Base-by-base conservation (phyloP, 2,888 invertebrate genomes). In the Epiblema foenella region DNA sequence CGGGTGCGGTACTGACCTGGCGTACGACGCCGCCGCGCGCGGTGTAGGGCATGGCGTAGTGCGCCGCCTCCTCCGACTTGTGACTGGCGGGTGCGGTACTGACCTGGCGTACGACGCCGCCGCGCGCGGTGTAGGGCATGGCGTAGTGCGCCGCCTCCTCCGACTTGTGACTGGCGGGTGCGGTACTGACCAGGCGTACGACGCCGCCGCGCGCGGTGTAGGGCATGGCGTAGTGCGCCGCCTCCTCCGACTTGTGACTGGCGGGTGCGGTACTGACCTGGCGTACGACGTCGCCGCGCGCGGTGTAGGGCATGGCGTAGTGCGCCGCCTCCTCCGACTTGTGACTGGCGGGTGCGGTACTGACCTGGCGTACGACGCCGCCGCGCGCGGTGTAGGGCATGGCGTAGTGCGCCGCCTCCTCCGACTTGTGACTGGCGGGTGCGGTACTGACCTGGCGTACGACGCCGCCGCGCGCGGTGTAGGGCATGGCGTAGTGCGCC, bases 1-100 rank as follows among this genome's bases (percentile, higher is more conserved):
- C n/a, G 33, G 33, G 33, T 33, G 33, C 7, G 33, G 33, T 33
- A 33, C 33, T 33, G 33, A 89, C 93, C 91, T 89, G 90, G 84
- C 89, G 80, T 17, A 82, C 77, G 77, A 91, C 88, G 49, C 79
- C 81, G 76, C 87, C 89, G 81, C 89, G 89, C 73, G 86, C 80
- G 83, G 86, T 89, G 85, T 89, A 90, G 65, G 91, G 93, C 82
- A 89, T 93, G 79, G 89, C 93, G 87, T 91, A 92, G 79, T 89
- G 89, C 76, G 80, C 77, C 73, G 85, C 81, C 74, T 88, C 90
- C 81, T 89, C 92, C 51, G 86, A 24, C 24, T 24, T 24, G n/a
- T n/a, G n/a, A n/a, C n/a, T n/a, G n/a, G n/a, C n/a, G 33, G 33
- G 33, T 33, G 33, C 7, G 33, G 33, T 33, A 33, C 33, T 33